Conservation (phyloP, 2,888 invertebrate genomes). For the Eubasilissa splendida region DNA sequence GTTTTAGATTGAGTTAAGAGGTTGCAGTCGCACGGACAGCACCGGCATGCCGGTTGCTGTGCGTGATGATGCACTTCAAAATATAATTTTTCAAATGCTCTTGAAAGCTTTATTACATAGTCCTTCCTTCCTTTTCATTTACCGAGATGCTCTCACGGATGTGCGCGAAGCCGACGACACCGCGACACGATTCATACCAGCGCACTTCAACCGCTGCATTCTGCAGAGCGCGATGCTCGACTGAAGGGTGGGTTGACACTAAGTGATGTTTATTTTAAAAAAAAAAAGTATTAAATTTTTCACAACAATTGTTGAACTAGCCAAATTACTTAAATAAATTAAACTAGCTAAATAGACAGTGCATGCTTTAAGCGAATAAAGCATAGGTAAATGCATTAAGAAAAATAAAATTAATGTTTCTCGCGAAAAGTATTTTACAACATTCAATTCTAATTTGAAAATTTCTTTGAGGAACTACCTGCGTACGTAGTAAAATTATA, state of each 20-base stretch:
- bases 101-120: not conserved
- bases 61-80: not conserved
- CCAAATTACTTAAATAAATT: too few relatives aligned
- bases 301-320: too few relatives aligned
- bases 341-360: too few relatives aligned
- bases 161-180: not conserved
- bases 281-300: too few relatives aligned
- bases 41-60: not conserved
- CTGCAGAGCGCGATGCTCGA: slow-evolving; percentile 30
- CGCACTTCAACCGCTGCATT: slow-evolving; percentile 37
- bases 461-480: too few relatives aligned
- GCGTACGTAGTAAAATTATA: too few relatives aligned
- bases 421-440: too few relatives aligned
- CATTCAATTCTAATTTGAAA: too few relatives aligned
- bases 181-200: slow-evolving; percentile 22
- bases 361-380: too few relatives aligned
- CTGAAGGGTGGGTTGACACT: slow-evolving; percentile 6
- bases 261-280: not conserved
- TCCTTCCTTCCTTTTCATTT: not conserved
- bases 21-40: not conserved
- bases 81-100: not conserved
- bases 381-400: too few relatives aligned
- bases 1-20: too few relatives aligned
- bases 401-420: too few relatives aligned
- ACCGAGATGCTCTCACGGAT: not conserved